Base-by-base conservation (phyloP, 1,140 invertebrate species). In the Calliphora vicina region DNA sequence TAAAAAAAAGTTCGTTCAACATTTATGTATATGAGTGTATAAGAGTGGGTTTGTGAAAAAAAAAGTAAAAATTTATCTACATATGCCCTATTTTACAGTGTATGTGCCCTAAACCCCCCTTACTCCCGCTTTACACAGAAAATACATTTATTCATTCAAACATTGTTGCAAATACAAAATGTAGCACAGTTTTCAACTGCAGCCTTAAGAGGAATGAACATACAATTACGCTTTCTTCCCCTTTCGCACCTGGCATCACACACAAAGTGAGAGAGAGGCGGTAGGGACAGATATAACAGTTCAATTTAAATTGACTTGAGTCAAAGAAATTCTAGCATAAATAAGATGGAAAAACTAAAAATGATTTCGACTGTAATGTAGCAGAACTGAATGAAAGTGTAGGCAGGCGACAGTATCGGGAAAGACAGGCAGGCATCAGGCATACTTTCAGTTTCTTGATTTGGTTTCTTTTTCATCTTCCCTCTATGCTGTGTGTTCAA, bases 251-350 rank as follows among this genome's bases (percentile, higher is more conserved):
- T 67, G 15, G 15, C 1, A 67, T 67, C 20, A 8, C 61, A 20
- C 1, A 23, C 50, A 57, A 5, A 57, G 2, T 17, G 15, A 67
- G 20, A 67, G 23, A 67, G 73, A 10, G 35, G 6, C 10, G 35
- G 35, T 8, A 10, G 35, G 10, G 35, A 35, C n/a, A n/a, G n/a
- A n/a, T n/a, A 76, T 43, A 76, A 20, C 73, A 76, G 35, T 76
- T 76, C 73, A 42, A 76, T 76, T 76, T 76, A 27, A 35, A 76
- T 35, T 76, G 73, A 76, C 73, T 76, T 76, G 2, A 76, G 29
- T 20, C 73, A 76, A 76, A 76, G 71, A 50, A 50, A 17, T 50
- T 50, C 17, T n/a, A 50, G 17, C 12, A 50, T 50, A 50, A 50
- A 50, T n/a, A 50, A 50, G 13, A 50, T 50, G 12, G 45, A 50